These are phyloP conservation scores for Sylvicapra grimmia DNA, from an alignment of 2,113 vertebrate species.

Conservation along the genomic window DNA sequence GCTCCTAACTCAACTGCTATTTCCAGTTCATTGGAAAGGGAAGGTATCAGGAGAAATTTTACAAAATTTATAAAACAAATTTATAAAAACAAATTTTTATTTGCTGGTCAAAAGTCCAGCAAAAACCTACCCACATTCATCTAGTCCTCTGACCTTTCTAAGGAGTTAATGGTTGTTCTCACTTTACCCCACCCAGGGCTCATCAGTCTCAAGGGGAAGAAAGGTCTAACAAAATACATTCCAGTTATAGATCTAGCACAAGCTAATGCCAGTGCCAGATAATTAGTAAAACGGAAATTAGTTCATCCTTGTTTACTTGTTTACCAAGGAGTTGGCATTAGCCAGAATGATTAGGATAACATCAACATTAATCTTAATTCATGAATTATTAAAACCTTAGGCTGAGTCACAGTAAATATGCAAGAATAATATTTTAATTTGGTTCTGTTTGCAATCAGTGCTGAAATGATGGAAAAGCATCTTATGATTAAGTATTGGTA, in stretches of 20 bases:
- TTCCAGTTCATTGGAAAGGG: neutral
- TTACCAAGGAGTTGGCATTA: neutral
- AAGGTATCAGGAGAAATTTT: neutral
- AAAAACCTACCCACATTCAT: neutral
- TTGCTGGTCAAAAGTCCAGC: neutral
- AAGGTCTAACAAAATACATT: neutral
- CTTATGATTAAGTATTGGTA: neutral
- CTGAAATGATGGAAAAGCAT: conserved; percentile 2
- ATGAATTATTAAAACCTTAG: conserved; percentile 39
- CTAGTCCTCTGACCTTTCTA: neutral
- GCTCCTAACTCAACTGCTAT: neutral
- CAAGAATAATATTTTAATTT: conserved; percentile 4
- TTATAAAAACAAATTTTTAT: too few relatives aligned
- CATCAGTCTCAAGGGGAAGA: neutral
- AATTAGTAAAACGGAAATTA: neutral
- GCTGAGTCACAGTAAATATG: neutral
- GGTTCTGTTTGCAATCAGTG: neutral
- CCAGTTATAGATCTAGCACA: neutral
- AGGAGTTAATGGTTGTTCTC: neutral
- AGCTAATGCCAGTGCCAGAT: neutral
- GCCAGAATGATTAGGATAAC: neutral
- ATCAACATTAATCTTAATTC: conserved; percentile 5
- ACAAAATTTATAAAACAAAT: too few relatives aligned
- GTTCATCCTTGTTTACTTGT: neutral
- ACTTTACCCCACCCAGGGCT: neutral